Evolutionary conservation across 2,888 invertebrate species (phyloP), one percentile per base, ranked within the genome.

Genomic region (Drosophila stalkeri): DNA sequence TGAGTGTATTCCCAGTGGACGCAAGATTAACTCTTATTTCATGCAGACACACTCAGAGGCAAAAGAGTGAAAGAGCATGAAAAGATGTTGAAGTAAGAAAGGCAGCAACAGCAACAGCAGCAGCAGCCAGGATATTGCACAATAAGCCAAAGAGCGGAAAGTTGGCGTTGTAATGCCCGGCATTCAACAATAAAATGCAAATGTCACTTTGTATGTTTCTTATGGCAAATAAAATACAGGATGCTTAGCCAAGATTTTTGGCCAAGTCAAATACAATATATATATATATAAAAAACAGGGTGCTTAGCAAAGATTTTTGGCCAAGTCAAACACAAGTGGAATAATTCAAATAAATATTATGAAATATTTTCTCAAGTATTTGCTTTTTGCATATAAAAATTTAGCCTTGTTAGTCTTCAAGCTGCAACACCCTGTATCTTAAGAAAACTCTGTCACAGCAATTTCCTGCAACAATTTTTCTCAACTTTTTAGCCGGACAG

Each of bases 121-220:
- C 43, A 72, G 69, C 73, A 72, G 65, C 66, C 61, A 69, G 72
- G 72, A 81, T 82, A 81, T 82, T 81, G 77, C 82, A 80, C 79
- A 79, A 81, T 81, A 81, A 81, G 81, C 81, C 81, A 80, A 80
- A 79, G 67, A 81, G 75, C 80, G 70, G 70, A 82, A 82, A 81
- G 75, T 80, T 80, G 80, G 59, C 69, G 64, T 80, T 81, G 81
- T 80, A 81, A 82, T 82, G 81, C 80, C 72, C 68, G 64, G 69
- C 72, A 65, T 75, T 75, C 78, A 78, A 83, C 85, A 85, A 86
- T 86, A 83, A 86, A 83, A 85, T 85, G 85, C 86, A 85, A 85
- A 85, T 85, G 86, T 80, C 84, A 75, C 81, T 79, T 78, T 79
- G 72, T 72, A 81, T 80, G 79, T 78, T 78, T 79, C 80, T 64